Percentiles rank a stretch among this genome's conserved stretches.
These are phyloP conservation scores for Drosophila falleni DNA, from an alignment of 2,888 invertebrate genomes.

Conservation along the genomic window DNA sequence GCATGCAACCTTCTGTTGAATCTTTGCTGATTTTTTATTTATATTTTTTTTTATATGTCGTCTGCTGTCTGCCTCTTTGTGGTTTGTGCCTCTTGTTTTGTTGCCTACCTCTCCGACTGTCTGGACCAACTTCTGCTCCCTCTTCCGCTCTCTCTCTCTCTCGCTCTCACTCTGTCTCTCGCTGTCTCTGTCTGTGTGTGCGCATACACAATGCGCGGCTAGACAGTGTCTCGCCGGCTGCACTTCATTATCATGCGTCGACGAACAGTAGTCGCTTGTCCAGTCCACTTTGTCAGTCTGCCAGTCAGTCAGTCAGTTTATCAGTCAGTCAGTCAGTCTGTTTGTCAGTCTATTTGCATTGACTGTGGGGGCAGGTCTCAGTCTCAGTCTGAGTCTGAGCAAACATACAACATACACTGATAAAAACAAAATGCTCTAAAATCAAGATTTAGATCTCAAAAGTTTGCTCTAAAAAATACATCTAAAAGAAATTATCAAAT, in stretches of 20 bases:
- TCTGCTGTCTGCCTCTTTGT: conserved; percentile 46
- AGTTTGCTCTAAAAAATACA: too few species aligned
- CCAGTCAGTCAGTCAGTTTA: conserved; percentile 21
- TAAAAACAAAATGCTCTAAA: too few species aligned
- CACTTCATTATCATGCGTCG: conserved; percentile 82
- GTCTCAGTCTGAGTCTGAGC: conserved; percentile 56
- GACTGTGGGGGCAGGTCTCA: conserved; percentile 23
- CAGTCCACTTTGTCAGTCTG: conserved; percentile 38
- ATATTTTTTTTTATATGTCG: not conserved
- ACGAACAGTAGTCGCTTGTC: conserved; percentile 63
- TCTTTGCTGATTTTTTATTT: not conserved
- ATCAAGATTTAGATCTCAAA: too few species aligned
- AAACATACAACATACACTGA: conserved; percentile 40
- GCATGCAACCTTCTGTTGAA: conserved; percentile 44
- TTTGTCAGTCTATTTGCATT: conserved; percentile 58
- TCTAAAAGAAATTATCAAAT: too few species aligned
- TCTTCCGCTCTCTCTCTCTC: conserved; percentile 5
- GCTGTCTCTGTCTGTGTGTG: conserved; percentile 40
- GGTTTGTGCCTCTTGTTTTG: conserved; percentile 21
- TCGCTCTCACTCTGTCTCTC: conserved; percentile 23
- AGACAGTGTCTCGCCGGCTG: conserved; percentile 84
- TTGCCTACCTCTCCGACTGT: conserved; percentile 37
- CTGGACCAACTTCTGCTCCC: not conserved
- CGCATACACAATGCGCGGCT: conserved; percentile 78
- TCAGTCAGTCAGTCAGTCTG: conserved; percentile 24